phyloP scores from a whole-genome alignment of 2,113 vertebrate species.

The Nothobranchius furzeri region DNA sequence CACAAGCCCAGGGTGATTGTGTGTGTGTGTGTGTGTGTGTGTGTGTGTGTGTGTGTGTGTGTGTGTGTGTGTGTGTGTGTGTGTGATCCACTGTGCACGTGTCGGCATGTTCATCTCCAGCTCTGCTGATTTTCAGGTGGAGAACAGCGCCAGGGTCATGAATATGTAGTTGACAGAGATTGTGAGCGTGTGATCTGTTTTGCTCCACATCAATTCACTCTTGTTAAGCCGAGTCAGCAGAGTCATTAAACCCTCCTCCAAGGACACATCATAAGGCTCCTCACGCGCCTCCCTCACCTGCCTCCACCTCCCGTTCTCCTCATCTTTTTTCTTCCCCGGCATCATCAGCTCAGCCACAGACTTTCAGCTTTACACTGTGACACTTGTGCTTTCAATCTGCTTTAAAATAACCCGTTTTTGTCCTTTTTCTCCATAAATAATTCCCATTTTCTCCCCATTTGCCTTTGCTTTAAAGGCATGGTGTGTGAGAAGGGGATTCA shows the following conservation, averaged over 20 bases:
- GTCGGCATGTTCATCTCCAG: slow-evolving; percentile 44
- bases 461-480: slow-evolving; percentile 79
- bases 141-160: slow-evolving; percentile 61
- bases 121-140: slow-evolving; percentile 40
- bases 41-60: slow-evolving; percentile 42
- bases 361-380: no score
- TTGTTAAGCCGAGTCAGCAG: slow-evolving; percentile 75
- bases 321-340: neutral
- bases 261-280: slow-evolving; percentile 66
- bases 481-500: slow-evolving; percentile 93
- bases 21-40: slow-evolving; percentile 39
- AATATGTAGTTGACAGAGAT: slow-evolving; percentile 63
- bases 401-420: neutral
- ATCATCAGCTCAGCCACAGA: no score
- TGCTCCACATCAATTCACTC: slow-evolving; percentile 71
- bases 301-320: slow-evolving; percentile 27
- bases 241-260: slow-evolving; percentile 70
- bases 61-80: slow-evolving; percentile 35
- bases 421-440: neutral
- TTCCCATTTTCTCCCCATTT: slow-evolving; percentile 13
- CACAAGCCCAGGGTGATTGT: slow-evolving; percentile 30
- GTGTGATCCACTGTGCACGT: slow-evolving; percentile 23
- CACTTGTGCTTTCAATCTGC: no score
- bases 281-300: slow-evolving; percentile 47
- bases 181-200: slow-evolving; percentile 62